Conservation (phyloP, 2,888 invertebrate species). For the Gastrophysa polygoni region DNA sequence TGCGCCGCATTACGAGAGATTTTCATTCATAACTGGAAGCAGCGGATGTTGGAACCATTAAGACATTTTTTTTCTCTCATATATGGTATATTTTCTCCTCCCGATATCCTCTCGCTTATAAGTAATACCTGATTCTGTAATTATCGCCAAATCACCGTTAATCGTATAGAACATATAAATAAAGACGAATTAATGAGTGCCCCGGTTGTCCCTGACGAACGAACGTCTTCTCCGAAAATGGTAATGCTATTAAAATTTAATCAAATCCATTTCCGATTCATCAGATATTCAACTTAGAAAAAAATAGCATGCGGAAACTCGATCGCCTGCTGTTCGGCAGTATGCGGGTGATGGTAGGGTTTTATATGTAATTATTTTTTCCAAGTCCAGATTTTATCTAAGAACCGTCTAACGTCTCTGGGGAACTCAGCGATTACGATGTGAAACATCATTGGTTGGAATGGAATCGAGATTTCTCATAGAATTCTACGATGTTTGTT, state of each 20-base stretch:
- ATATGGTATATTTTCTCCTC: not conserved
- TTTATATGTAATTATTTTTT: too few relatives aligned
- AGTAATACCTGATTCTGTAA: constrained; percentile 32
- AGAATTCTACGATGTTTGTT: too few relatives aligned
- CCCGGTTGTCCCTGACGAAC: not conserved
- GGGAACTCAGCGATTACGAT: too few relatives aligned
- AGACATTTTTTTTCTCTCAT: constrained; percentile 6
- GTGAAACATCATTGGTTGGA: too few relatives aligned
- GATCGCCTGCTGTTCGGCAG: not conserved
- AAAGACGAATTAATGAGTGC: constrained; percentile 17
- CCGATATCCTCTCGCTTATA: constrained; percentile 26
- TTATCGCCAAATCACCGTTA: constrained; percentile 31
- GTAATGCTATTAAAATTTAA: not conserved
- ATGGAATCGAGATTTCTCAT: too few relatives aligned
- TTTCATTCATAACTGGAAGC: constrained; percentile 23
- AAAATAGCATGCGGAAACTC: not conserved
- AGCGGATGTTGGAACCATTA: constrained; percentile 25
- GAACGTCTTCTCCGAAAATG: not conserved
- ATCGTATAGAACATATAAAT: constrained; percentile 19
- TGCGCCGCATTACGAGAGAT: not conserved
- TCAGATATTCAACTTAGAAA: too few relatives aligned
- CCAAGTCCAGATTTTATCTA: too few relatives aligned
- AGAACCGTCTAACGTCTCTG: too few relatives aligned
- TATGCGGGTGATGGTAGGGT: not conserved
- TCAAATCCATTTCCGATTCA: too few relatives aligned